A percentile compares a stretch with the other conserved stretches of the same genome.
Evolutionary conservation across 2,888 invertebrate species (phyloP).

Genomic region (Lomographa bimaculata): DNA sequence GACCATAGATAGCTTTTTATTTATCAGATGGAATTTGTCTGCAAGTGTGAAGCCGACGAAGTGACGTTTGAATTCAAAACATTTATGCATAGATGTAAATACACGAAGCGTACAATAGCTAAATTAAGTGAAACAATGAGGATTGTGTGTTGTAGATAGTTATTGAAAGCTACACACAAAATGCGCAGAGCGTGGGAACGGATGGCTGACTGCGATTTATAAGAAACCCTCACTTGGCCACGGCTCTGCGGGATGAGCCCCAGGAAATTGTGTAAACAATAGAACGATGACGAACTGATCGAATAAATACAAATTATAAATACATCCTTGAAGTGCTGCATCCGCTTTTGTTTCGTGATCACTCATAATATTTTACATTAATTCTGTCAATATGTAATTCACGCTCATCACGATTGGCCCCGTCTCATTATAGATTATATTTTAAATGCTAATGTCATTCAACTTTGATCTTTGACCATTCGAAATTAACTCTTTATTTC

Average conservation of each 20-base stretch:
- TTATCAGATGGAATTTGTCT: not conserved
- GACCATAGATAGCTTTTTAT: conserved; percentile 3
- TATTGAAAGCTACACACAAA: conserved; percentile 72
- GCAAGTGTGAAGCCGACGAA: conserved; percentile 15
- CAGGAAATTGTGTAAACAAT: conserved; percentile 57
- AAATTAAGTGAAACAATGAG: conserved; percentile 81
- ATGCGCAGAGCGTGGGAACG: conserved; percentile 76
- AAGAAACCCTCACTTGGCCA: conserved; percentile 57
- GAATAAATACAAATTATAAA: conserved; percentile 29
- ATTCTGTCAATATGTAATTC: conserved; percentile 44
- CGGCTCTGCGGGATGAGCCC: conserved; percentile 56
- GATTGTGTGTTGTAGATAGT: conserved; percentile 70
- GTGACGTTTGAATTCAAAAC: conserved; percentile 47
- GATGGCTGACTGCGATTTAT: conserved; percentile 60
- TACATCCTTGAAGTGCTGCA: conserved; percentile 17
- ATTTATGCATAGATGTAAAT: conserved; percentile 70
- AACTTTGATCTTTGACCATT: conserved; percentile 77
- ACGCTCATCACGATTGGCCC: conserved; percentile 63
- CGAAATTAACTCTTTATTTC: conserved; percentile 69
- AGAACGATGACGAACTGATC: conserved; percentile 37
- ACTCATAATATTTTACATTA: conserved; percentile 21
- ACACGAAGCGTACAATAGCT: conserved; percentile 73
- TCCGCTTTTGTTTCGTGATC: conserved; percentile 34
- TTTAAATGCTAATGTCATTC: conserved; percentile 67
- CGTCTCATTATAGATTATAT: conserved; percentile 56